phyloP scores from a whole-genome alignment of 2,797 vertebrate species.

The Alauda arvensis region DNA sequence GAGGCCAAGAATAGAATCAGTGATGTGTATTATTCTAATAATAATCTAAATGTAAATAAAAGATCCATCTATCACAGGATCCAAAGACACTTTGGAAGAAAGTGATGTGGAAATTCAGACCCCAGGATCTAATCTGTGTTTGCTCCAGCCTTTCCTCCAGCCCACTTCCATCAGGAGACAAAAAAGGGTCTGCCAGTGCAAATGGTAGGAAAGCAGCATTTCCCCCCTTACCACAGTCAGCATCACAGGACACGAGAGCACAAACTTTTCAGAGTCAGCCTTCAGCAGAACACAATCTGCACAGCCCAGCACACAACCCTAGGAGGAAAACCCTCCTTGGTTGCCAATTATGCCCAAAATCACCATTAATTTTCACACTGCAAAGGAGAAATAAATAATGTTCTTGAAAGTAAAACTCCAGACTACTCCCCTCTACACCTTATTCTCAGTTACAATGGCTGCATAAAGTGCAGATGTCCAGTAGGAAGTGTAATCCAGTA shows the following conservation, averaged over 20 bases:
- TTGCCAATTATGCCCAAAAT: neutral
- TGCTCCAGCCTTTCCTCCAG: neutral
- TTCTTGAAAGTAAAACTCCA: neutral
- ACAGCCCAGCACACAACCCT: neutral
- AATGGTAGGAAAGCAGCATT: neutral
- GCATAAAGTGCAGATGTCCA: neutral
- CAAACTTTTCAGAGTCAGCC: rapidly evolving
- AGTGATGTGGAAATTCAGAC: neutral
- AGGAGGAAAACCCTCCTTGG: neutral
- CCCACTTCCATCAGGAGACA: neutral
- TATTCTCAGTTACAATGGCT: neutral
- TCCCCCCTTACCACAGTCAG: neutral
- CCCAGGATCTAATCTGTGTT: neutral
- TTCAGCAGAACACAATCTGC: neutral
- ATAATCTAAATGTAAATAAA: neutral
- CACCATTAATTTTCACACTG: neutral
- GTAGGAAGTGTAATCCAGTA: neutral
- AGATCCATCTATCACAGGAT: neutral
- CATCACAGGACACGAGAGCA: rapidly evolving
- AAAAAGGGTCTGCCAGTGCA: rapidly evolving
- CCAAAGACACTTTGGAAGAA: neutral
- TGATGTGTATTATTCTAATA: neutral
- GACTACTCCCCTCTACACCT: neutral
- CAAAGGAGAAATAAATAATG: neutral
- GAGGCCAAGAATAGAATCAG: neutral